These are phyloP conservation scores for Ondatra zibethicus DNA, from an alignment of 2,113 vertebrate species.

Conservation along the genomic window DNA sequence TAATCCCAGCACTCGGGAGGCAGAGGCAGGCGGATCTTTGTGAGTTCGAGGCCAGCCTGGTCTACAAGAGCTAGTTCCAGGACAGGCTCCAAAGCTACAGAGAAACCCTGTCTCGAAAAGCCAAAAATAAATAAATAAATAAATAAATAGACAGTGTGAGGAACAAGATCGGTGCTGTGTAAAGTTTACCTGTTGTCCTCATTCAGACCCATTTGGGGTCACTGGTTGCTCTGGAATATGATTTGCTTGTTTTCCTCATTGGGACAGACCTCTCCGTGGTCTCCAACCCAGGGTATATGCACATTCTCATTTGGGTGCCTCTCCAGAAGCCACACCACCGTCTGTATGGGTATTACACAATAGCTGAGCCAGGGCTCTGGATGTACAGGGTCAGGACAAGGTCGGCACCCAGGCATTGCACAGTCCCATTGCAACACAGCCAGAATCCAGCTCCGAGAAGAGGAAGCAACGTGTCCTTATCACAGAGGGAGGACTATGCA, in stretches of 20 bases:
- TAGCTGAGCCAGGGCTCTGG: not conserved
- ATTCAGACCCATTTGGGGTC: not conserved
- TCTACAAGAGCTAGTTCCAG: no score
- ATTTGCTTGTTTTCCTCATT: not conserved
- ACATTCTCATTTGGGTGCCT: not conserved
- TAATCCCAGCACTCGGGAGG: no score
- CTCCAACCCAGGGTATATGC: not conserved
- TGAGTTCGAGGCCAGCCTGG: no score
- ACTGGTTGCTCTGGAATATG: not conserved
- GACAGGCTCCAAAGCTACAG: no score
- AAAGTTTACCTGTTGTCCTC: no score
- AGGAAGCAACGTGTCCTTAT: not conserved
- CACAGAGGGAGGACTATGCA: not conserved
- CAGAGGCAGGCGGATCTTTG: no score
- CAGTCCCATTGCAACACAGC: not conserved
- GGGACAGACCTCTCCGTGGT: not conserved
- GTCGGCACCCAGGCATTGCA: not conserved
- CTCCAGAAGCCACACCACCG: not conserved
- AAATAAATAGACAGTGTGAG: no score
- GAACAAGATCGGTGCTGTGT: not conserved
- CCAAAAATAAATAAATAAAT: no score
- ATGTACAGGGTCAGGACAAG: not conserved
- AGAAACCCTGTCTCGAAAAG: no score
- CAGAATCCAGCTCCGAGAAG: not conserved
- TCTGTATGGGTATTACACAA: not conserved